Evolutionary conservation across 2,797 vertebrate genomes (phyloP), one percentile per base, ranked within the genome.

Genomic region (Loris lydekkerianus): DNA sequence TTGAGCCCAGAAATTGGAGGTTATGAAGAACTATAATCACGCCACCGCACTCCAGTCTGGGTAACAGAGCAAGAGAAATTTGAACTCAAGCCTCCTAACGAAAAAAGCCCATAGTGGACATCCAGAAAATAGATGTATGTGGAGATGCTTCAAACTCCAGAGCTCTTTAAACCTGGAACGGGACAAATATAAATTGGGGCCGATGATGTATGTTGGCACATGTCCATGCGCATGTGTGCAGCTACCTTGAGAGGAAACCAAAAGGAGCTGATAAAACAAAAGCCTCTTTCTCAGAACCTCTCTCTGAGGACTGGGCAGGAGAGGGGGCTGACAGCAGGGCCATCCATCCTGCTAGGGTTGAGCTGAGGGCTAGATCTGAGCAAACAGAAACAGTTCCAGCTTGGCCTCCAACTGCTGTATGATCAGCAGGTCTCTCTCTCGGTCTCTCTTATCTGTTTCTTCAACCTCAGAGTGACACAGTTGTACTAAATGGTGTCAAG

Each of bases 261-360:
- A 83, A 93, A 95, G 61, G 63, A 84, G 20, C 80, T 46, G 37
- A 37, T 21, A n/a, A 95, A 87, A 97, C 94, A 96, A 97, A 97
- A 96, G 93, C 89, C 80, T 95, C 95, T 96, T 97, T 97, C 83
- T 97, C 86, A 56, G 86, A 86, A 82, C 82, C 60, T 65, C 17
- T 90, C 89, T 76, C 95, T 18, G 2, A 86, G 86, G 94, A 92
- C 78, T 2, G 2, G 56, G 80, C 75, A 81, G 76, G 89, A 97
- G 78, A 80, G 29, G 77, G 78, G 49, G 78, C 91, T 92, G 89
- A 94, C 87, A 75, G 92, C 80, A 80, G 90, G 81, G 87, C 78
- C 63, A 37, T 82, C 93, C 29, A 8, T 88, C 85, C 81, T 27
- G 73, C 69, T 63, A 34, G 73, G 63, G 70, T 61, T 43, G 70